phyloP scores from a whole-genome alignment of 2,797 vertebrate genomes.

The Allenopithecus nigroviridis region DNA sequence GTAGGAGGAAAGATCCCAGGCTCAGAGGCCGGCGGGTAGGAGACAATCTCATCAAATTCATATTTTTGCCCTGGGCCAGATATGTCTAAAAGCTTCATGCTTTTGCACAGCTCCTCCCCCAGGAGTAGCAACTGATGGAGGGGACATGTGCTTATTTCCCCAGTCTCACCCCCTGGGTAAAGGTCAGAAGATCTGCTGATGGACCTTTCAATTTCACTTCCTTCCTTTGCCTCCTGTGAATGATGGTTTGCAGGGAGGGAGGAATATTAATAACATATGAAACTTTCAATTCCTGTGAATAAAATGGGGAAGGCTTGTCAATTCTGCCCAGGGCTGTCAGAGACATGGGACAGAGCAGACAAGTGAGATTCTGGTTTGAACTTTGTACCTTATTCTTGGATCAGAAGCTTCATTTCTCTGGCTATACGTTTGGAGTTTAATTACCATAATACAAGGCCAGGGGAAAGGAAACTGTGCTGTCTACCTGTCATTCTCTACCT shows the following conservation, averaged over 20 bases:
- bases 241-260: neutral
- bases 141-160: neutral
- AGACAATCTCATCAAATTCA: slow-evolving; percentile 3
- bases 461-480: neutral
- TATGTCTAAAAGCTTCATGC: slow-evolving; percentile 53
- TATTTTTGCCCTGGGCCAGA: slow-evolving; percentile 56
- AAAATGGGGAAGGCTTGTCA: neutral
- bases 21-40: neutral
- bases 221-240: neutral
- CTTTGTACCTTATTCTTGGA: neutral
- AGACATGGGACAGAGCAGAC: neutral
- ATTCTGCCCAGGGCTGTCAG: neutral
- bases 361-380: neutral
- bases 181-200: neutral
- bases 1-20: neutral
- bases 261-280: neutral
- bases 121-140: neutral
- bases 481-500: neutral
- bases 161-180: neutral
- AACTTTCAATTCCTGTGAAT: slow-evolving; percentile 20
- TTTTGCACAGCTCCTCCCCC: neutral
- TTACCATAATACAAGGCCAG: neutral
- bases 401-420: neutral
- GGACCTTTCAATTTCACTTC: neutral
- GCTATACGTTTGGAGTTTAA: neutral